These are phyloP conservation scores for Dolichotis patagonum DNA, from an alignment of 2,113 vertebrate species.

Conservation along the genomic window DNA sequence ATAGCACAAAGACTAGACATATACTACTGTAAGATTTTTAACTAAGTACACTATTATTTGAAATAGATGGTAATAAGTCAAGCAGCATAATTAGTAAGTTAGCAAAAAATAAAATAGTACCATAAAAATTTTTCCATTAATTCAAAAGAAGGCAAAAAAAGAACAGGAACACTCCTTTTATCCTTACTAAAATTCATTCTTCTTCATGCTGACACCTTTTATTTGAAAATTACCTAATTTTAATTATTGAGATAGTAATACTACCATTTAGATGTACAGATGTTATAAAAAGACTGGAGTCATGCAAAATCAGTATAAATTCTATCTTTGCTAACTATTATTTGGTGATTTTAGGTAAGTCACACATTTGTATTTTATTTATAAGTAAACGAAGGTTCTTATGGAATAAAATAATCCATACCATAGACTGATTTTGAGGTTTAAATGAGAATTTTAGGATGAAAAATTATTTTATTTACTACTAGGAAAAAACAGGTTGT, in stretches of 20 bases:
- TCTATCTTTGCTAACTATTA: not conserved
- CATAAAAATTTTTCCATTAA: constrained; percentile 1
- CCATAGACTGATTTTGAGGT: not conserved
- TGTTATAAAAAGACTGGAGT: not conserved
- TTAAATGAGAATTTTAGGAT: not conserved
- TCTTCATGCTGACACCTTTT: not conserved
- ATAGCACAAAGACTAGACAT: not conserved
- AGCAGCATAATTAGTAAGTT: not conserved
- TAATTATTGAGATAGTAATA: not conserved
- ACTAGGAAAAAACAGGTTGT: not conserved
- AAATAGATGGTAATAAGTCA: not conserved
- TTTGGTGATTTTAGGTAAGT: not conserved
- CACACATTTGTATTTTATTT: not conserved
- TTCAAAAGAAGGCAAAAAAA: not conserved
- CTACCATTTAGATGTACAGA: not conserved
- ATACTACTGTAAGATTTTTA: not conserved
- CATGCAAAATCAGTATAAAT: not conserved
- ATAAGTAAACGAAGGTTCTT: not conserved
- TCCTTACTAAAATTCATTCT: not conserved
- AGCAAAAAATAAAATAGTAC: not conserved
- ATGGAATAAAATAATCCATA: not conserved
- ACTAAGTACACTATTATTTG: not conserved
- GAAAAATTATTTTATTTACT: not conserved
- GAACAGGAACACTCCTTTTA: not conserved
- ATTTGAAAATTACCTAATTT: not conserved